Percentiles rank a stretch among this genome's conserved stretches.
Conservation (phyloP, 1,140 invertebrate species). For the Meloidogyne chitwoodi region DNA sequence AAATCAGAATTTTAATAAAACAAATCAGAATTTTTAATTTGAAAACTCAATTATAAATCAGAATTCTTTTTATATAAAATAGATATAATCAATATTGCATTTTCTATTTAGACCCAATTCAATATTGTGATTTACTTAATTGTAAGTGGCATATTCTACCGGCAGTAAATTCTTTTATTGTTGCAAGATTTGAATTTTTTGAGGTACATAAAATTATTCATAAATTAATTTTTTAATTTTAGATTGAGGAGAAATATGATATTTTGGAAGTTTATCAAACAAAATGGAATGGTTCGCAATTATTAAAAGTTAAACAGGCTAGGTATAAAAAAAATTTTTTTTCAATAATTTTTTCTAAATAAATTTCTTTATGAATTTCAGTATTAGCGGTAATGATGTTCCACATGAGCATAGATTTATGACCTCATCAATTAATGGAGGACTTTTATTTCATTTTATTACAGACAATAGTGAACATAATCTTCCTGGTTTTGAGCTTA, state of each 20-base stretch:
- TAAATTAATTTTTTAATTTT: not conserved
- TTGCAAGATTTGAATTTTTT: constrained; percentile 2
- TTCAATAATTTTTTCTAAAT: too few species aligned
- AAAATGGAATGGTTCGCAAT: not conserved
- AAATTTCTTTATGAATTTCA: too few species aligned
- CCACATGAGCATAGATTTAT: constrained; percentile 19
- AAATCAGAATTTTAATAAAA: too few species aligned
- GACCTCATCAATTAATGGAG: constrained; percentile 23
- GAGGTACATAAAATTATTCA: not conserved
- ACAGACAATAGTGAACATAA: constrained; percentile 18
- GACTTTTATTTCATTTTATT: constrained; percentile 14
- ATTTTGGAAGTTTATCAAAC: constrained; percentile 27
- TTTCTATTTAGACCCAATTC: constrained; percentile 1
- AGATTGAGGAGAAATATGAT: constrained; percentile 19
- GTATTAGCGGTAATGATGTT: constrained; percentile 10
- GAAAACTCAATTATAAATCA: too few species aligned
- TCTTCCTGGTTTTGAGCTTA: constrained; percentile 18
- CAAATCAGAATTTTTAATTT: too few species aligned
- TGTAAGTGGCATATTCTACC: constrained; percentile 21
- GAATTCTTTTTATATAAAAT: not conserved
- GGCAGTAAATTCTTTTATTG: not conserved
- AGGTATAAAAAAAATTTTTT: too few species aligned
- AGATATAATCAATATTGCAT: not conserved
- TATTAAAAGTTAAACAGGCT: constrained; percentile 17
- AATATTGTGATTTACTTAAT: constrained; percentile 28